Evolutionary conservation across 30 jellyfish, hydroid and myxozoan genomes (phyloP), one percentile per base, ranked within the genome.

Genomic region (Nemopilema nomurai): DNA sequence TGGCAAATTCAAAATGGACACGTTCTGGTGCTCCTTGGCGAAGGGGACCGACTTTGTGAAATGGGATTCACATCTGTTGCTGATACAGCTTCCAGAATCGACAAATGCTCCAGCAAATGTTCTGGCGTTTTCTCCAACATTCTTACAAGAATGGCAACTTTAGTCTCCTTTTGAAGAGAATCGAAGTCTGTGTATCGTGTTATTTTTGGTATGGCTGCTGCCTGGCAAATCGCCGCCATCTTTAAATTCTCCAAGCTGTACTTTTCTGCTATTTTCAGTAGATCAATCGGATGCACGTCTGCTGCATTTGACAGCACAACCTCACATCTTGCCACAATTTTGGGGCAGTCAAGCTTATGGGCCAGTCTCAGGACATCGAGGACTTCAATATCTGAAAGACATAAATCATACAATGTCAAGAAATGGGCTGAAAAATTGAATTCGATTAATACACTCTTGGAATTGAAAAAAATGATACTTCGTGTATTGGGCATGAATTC

Each of bases 221-320:
- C 82, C 24, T 23, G 30, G 24, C 26, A 25, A 8, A 70, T 67
- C 8, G 77, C 90, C 32, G 27, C 25, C 28, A 19, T 75, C 32
- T 22, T 41, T 6, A 80, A 21, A 28, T 22, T 23, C 26, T 52
- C 26, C 33, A 80, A 62, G 8, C 30, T 49, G 75, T 51, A 80
- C 69, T 80, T 67, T 30, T n/a, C 23, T 16, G 82, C 82, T 21
- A 80, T 68, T 13, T 41, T 32, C 51, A 80, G 32, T 4, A 80
- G 79, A 33, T 80, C 90, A 52, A 80, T 24, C 62, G 90, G 90
- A 29, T 80, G 90, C 25, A 68, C 31, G 18, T 67, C 74, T 0
- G 28, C 28, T 17, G 62, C 27, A 18, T 16, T 22, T 16, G 23
- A 21, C 32, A 80, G 82, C n/a, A 66, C 31, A 7, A 18, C 8